Conservation (phyloP, 2,113 vertebrate species). For the Cynopterus brachyotis region DNA sequence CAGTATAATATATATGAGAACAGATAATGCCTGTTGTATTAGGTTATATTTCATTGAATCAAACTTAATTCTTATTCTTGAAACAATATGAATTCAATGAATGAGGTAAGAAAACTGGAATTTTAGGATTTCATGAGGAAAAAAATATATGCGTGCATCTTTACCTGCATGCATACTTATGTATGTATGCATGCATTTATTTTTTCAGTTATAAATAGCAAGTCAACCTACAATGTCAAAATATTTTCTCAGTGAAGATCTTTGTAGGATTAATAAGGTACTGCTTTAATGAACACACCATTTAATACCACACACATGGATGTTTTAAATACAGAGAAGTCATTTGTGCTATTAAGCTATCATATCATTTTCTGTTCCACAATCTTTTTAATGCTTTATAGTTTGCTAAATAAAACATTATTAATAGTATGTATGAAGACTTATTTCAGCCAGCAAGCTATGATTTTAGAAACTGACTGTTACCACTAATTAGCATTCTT, state of each 20-base stretch:
- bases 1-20: not conserved
- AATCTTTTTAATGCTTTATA: not conserved
- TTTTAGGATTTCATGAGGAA: not conserved
- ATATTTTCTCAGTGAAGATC: not conserved
- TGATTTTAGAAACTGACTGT: not conserved
- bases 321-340: not conserved
- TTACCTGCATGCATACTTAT: not conserved
- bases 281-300: not conserved
- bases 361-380: not conserved
- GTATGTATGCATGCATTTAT: not conserved
- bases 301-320: not conserved
- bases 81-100: not conserved
- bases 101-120: not conserved
- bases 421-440: not conserved
- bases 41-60: not conserved
- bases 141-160: not conserved
- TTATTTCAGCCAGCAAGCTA: not conserved
- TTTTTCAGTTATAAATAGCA: not conserved
- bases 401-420: not conserved
- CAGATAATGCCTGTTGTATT: not conserved
- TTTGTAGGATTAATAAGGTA: not conserved
- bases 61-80: not conserved
- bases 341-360: conserved; percentile 12
- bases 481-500: not conserved
- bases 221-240: not conserved